These are phyloP conservation scores for Oasisia sp. DNA, from an alignment of 2,888 invertebrate genomes.

Conservation along the genomic window DNA sequence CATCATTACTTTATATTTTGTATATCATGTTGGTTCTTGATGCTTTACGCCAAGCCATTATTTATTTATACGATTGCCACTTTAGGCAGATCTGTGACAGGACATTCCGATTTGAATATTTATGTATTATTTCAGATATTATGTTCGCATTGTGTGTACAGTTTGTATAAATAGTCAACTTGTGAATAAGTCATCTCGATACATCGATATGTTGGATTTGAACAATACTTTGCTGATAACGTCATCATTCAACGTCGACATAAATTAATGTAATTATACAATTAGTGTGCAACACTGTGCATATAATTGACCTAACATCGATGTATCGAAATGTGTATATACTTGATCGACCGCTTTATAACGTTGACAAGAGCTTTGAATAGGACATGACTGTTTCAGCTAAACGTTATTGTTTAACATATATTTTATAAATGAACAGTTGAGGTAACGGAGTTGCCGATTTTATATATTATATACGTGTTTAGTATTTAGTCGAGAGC, in stretches of 20 bases:
- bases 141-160: background rate
- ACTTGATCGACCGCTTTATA: no score
- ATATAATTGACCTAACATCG: background rate
- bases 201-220: background rate
- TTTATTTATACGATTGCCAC: background rate
- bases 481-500: background rate
- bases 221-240: background rate
- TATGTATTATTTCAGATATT: background rate
- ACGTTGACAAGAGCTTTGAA: no score
- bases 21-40: background rate
- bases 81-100: background rate
- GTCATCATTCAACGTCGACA: background rate
- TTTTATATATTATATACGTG: background rate
- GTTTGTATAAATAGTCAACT: background rate
- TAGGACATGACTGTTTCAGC: background rate
- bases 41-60: background rate
- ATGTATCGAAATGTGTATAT: background rate
- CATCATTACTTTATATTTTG: background rate
- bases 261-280: background rate
- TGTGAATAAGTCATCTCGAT: background rate
- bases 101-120: background rate
- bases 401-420: background rate
- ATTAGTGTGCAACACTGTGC: background rate
- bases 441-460: background rate
- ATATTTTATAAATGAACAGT: background rate